phyloP scores from a whole-genome alignment of 1,140 invertebrate species.

The Nomia melanderi region DNA sequence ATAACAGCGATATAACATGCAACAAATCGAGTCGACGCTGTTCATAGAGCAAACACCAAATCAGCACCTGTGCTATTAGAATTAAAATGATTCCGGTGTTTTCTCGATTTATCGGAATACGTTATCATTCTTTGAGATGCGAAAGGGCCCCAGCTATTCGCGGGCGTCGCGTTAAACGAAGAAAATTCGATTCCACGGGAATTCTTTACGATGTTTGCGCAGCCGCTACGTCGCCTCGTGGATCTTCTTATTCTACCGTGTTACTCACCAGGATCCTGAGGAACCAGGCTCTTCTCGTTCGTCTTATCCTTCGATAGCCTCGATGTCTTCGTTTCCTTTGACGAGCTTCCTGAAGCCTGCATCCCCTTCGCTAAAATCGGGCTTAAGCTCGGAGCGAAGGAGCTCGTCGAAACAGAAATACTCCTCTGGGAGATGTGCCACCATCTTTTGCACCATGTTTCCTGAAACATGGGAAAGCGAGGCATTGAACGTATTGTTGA shows the following conservation, averaged over 20 bases:
- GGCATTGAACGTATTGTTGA: neutral
- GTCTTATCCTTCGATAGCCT: constrained; percentile 25
- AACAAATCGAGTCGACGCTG: neutral
- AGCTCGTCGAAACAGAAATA: constrained; percentile 66
- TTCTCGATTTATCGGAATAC: too few relatives aligned
- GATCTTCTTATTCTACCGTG: neutral
- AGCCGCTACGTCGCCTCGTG: too few relatives aligned
- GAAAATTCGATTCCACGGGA: too few relatives aligned
- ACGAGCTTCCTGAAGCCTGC: constrained; percentile 40
- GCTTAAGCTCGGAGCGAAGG: constrained; percentile 71
- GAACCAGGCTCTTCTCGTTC: constrained; percentile 21
- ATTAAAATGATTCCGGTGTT: too few relatives aligned
- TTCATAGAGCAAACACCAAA: neutral
- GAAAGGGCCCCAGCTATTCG: too few relatives aligned
- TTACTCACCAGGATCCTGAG: constrained; percentile 13
- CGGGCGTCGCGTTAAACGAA: too few relatives aligned
- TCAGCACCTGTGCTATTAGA: too few relatives aligned
- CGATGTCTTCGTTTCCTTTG: constrained; percentile 54
- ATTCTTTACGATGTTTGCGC: neutral
- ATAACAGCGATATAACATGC: neutral
- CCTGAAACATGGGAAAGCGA: constrained; percentile 63
- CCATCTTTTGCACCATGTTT: constrained; percentile 79
- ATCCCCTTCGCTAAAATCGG: constrained; percentile 66
- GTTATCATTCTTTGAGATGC: too few relatives aligned
- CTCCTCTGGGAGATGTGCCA: constrained; percentile 75